Evolutionary conservation across 2,797 vertebrate species (phyloP), one percentile per base, ranked within the genome.

Genomic region (Lutjanus campechanus): DNA sequence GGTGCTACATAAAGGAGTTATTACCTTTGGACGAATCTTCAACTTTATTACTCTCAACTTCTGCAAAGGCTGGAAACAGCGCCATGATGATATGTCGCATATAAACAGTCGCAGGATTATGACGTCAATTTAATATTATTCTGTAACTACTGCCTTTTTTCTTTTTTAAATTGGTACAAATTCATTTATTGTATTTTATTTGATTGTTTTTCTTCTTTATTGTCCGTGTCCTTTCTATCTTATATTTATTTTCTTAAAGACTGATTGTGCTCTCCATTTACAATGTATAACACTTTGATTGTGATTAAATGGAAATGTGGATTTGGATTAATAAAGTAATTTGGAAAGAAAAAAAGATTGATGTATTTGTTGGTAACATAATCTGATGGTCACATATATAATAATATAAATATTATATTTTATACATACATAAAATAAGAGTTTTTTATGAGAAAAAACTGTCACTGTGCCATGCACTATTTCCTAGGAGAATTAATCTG

Each of bases 51-150:
- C n/a, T 71, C 15, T 84, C 62, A 10, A 62, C 83, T 65, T 77
- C 91, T 1, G 88, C 77, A 77, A 94, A 96, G 13, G 94, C 94
- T 93, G 95, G 95, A 92, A 96, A 96, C 51, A 96, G 91, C 11
- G 96, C 87, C 96, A 96, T 95, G 81, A 70, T 71, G 19, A 10
- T 5, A 2, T 5, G 78, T 46, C 46, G 79, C 69, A 74, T 29
- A 29, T 61, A 90, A 92, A 92, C 84, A 90, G 93, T 91, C 94
- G 94, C 94, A 63, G 41, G 8, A 1, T 53, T 7, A 54, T 93
- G 87, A 92, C 92, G 93, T 94, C 85, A n/a, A n/a, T n/a, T n/a
- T n/a, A n/a, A n/a, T n/a, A n/a, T n/a, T n/a, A n/a, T n/a, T n/a
- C n/a, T n/a, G n/a, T n/a, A n/a, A n/a, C n/a, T n/a, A n/a, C n/a